Percentiles rank a stretch among this genome's conserved stretches.
These are phyloP conservation scores for Epinephelus moara DNA, from an alignment of 2,113 vertebrate genomes.

Conservation along the genomic window DNA sequence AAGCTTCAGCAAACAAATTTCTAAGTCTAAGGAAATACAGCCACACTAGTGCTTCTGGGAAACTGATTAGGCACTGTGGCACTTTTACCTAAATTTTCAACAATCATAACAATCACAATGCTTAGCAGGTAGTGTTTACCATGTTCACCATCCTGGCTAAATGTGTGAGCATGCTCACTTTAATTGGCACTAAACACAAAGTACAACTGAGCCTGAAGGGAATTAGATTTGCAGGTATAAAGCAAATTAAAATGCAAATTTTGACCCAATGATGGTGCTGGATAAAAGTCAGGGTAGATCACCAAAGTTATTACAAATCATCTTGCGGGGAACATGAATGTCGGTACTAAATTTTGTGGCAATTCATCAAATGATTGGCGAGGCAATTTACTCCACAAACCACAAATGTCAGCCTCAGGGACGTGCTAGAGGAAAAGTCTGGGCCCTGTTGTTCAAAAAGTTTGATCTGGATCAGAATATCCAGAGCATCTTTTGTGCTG, in stretches of 20 bases:
- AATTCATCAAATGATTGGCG: background rate
- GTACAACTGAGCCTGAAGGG: background rate
- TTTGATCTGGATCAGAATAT: no score
- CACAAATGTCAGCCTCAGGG: background rate
- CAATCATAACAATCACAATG: background rate
- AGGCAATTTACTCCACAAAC: background rate
- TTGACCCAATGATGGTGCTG: background rate
- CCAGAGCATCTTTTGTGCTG: no score
- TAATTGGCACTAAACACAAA: no score
- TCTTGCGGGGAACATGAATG: background rate
- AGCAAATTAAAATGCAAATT: background rate
- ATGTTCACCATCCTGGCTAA: no score
- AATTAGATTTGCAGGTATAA: background rate
- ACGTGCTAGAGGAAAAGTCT: background rate
- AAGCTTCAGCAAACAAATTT: background rate
- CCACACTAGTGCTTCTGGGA: background rate
- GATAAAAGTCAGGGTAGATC: background rate
- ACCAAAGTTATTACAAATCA: background rate
- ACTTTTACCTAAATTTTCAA: background rate
- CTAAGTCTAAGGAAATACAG: no score
- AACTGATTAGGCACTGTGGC: background rate
- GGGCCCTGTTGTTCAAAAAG: no score
- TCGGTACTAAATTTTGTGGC: background rate
- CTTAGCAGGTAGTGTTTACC: no score
- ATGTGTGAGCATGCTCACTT: background rate